Conservation (phyloP, 2,888 invertebrate genomes). For the Mimachlamys varia region DNA sequence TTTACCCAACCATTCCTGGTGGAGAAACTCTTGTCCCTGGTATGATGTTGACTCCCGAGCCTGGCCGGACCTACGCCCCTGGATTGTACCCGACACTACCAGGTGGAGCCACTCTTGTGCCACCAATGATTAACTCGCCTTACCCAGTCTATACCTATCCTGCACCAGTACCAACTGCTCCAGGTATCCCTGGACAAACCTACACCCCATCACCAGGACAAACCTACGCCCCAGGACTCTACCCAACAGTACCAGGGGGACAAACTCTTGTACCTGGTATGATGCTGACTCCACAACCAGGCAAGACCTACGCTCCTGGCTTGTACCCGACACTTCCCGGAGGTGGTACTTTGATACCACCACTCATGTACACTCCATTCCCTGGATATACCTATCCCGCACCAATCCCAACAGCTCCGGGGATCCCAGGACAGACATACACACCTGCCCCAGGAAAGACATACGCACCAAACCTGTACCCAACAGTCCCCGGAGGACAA, state of each 20-base stretch:
- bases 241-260: constrained; percentile 54
- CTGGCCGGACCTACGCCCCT: constrained; percentile 60
- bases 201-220: constrained; percentile 53
- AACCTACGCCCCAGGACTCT: constrained; percentile 55
- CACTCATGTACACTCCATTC: constrained; percentile 51
- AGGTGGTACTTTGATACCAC: constrained; percentile 51
- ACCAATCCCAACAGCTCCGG: constrained; percentile 47
- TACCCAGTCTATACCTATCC: constrained; percentile 52
- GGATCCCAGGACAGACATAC: constrained; percentile 52
- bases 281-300: constrained; percentile 57
- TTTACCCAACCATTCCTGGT: constrained; percentile 54
- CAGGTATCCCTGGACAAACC: constrained; percentile 53
- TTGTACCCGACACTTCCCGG: constrained; percentile 60
- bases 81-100: constrained; percentile 58
- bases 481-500: constrained; percentile 57
- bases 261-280: constrained; percentile 50
- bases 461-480: constrained; percentile 55
- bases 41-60: constrained; percentile 60
- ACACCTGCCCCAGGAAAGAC: constrained; percentile 59
- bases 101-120: constrained; percentile 51
- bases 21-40: constrained; percentile 59
- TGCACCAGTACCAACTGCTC: constrained; percentile 52
- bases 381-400: constrained; percentile 54
- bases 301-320: constrained; percentile 54
- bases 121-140: constrained; percentile 57